Conservation (phyloP, 2,797 vertebrate species). For the Rhabdomys pumilio region DNA sequence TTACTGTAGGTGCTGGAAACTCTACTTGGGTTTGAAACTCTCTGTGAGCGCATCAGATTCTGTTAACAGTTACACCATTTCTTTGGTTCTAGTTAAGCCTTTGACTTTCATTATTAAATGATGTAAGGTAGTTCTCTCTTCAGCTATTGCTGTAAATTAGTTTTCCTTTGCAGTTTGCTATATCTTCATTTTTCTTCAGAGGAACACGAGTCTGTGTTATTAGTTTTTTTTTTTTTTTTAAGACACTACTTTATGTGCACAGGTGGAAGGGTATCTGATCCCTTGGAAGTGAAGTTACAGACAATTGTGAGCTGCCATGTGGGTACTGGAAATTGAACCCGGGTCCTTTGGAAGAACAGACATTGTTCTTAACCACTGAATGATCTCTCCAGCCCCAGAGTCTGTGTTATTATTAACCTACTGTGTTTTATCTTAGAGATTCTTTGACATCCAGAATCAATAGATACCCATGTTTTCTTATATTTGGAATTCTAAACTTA, state of each 20-base stretch:
- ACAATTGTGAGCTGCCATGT: not conserved
- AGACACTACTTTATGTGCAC: not conserved
- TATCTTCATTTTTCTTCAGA: conserved; percentile 62
- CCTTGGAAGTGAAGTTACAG: not conserved
- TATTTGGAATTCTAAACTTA: conserved; percentile 43
- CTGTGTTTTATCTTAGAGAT: conserved; percentile 26
- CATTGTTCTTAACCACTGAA: not conserved
- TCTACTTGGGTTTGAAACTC: not conserved
- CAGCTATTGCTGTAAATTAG: not conserved
- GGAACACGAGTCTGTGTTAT: not conserved
- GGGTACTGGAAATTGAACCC: not conserved
- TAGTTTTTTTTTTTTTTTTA: not conserved
- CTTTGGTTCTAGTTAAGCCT: not conserved
- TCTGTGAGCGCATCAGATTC: not conserved
- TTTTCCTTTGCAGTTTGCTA: conserved; percentile 4
- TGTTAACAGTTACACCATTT: not conserved
- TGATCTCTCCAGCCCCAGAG: not conserved
- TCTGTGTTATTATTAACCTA: conserved; percentile 3
- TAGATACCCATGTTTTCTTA: not conserved
- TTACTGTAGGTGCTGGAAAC: not conserved
- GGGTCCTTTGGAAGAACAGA: not conserved
- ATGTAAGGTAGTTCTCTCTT: not conserved
- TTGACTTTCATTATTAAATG: not conserved
- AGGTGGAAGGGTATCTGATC: not conserved
- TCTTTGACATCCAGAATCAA: not conserved